phyloP scores from a whole-genome alignment of 2,797 vertebrate species.

The Otolemur crassicaudatus region DNA sequence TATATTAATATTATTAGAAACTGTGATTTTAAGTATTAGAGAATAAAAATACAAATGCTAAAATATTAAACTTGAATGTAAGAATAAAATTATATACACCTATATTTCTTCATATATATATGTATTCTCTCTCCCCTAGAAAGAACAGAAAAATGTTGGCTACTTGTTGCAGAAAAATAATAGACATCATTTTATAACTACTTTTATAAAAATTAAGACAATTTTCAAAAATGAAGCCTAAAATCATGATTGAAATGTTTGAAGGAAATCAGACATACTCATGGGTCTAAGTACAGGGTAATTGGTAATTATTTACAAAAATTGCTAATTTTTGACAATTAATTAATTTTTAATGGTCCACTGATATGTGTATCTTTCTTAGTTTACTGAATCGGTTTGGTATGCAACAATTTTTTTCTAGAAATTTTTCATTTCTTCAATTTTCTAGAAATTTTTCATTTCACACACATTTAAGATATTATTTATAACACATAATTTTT shows the following conservation, averaged over 20 bases:
- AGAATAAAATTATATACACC: background rate
- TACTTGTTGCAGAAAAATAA: background rate
- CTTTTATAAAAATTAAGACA: background rate
- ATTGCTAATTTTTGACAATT: background rate
- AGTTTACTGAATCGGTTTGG: background rate
- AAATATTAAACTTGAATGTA: background rate
- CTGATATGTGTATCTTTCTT: background rate
- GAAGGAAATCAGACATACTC: background rate
- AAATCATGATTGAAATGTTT: background rate
- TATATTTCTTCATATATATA: background rate
- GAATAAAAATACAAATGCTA: background rate
- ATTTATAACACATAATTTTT: too few species aligned
- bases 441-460: constrained; percentile 3
- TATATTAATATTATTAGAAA: background rate
- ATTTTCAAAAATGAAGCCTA: background rate
- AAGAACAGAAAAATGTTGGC: background rate
- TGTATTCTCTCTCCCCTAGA: background rate
- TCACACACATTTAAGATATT: background rate
- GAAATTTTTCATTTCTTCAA: background rate
- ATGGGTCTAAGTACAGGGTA: background rate
- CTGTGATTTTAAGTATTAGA: background rate
- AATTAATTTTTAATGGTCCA: background rate
- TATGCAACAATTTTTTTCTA: background rate
- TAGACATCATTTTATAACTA: background rate
- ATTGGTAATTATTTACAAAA: background rate